Percentiles rank a stretch among this genome's conserved stretches.
Evolutionary conservation across 2,797 vertebrate genomes (phyloP).

Genomic region (Triplophysa bombifrons): DNA sequence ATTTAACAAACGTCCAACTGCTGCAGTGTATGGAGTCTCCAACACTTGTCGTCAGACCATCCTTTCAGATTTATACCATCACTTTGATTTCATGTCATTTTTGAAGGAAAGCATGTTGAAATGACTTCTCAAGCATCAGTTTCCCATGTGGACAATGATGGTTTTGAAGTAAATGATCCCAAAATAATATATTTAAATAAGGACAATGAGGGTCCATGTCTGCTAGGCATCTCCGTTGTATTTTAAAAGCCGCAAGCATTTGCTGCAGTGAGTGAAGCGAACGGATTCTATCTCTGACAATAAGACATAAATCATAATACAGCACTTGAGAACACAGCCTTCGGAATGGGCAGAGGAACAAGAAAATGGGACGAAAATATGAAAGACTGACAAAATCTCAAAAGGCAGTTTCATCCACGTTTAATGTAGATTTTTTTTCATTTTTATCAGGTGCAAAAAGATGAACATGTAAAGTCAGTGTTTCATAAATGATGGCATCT

Average conservation of each 20-base stretch:
- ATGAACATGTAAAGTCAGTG: neutral
- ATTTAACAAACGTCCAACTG: neutral
- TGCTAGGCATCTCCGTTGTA: slow-evolving; percentile 18
- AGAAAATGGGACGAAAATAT: slow-evolving; percentile 10
- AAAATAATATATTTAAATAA: slow-evolving; percentile 38
- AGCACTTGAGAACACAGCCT: slow-evolving; percentile 30
- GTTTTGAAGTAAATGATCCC: slow-evolving; percentile 40
- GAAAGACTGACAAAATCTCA: neutral
- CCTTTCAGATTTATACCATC: neutral
- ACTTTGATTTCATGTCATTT: slow-evolving; percentile 26
- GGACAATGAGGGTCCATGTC: slow-evolving; percentile 22
- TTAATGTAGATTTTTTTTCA: slow-evolving; percentile 35
- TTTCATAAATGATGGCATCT: neutral
- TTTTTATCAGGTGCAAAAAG: slow-evolving; percentile 11
- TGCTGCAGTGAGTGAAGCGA: slow-evolving; percentile 32
- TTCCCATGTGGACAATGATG: neutral
- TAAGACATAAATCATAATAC: slow-evolving; percentile 17
- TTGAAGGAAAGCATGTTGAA: slow-evolving; percentile 23
- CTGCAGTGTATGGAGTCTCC: neutral
- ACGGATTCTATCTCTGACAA: slow-evolving; percentile 19
- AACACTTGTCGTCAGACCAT: neutral
- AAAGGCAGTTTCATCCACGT: neutral
- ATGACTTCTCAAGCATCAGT: slow-evolving; percentile 19
- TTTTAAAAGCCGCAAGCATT: slow-evolving; percentile 32
- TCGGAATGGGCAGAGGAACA: neutral